These are phyloP conservation scores for Drosophila falleni DNA, from an alignment of 2,888 invertebrate species.

Conservation along the genomic window DNA sequence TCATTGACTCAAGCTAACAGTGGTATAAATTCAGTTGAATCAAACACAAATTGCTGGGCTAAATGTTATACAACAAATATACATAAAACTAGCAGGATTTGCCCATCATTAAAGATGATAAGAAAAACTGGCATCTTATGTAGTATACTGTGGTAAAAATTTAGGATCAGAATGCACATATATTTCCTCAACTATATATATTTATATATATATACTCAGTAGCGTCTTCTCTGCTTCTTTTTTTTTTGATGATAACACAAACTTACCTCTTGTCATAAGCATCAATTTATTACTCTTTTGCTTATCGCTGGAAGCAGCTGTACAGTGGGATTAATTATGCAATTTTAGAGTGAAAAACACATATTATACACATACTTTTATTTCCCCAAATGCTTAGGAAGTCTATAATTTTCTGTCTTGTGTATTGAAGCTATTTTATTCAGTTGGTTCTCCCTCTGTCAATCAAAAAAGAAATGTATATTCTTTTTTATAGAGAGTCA, in stretches of 20 bases:
- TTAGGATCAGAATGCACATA: background rate
- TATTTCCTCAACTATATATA: background rate
- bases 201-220: background rate
- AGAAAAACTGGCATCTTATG: background rate
- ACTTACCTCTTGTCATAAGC: constrained; percentile 1
- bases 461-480: no score
- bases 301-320: background rate
- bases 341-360: background rate
- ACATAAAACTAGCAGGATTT: background rate
- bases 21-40: background rate
- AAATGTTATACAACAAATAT: background rate
- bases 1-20: constrained; percentile 3
- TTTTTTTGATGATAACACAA: background rate
- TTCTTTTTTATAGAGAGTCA: no score
- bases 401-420: no score
- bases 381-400: no score
- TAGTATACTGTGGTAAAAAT: background rate
- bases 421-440: no score
- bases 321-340: background rate
- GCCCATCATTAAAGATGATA: background rate
- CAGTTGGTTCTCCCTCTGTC: no score
- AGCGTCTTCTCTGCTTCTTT: background rate
- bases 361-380: no score
- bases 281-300: background rate
- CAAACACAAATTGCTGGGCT: background rate